Evolutionary conservation across 2,888 invertebrate genomes (phyloP).

Genomic region (Acanthosepion lycidas): DNA sequence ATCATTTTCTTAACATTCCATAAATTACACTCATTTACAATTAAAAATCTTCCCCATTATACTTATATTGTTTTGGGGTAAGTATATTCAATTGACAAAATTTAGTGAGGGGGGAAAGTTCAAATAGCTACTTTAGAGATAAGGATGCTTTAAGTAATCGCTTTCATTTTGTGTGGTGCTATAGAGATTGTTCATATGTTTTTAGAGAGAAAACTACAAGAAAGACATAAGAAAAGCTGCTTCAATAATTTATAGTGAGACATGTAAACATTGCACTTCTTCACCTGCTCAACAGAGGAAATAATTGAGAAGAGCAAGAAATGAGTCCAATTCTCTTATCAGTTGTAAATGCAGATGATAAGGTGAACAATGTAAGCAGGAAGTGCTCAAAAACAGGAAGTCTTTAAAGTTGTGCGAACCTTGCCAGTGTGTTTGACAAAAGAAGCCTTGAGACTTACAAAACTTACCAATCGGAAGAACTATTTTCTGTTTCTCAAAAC

Average conservation of each 20-base stretch:
- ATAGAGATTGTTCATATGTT: no score
- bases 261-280: background rate
- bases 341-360: background rate
- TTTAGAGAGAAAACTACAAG: background rate
- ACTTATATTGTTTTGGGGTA: no score
- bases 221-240: background rate
- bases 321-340: background rate
- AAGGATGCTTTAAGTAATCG: background rate
- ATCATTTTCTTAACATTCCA: no score
- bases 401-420: background rate
- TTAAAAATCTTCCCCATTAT: no score
- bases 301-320: background rate
- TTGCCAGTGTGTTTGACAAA: background rate
- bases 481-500: background rate
- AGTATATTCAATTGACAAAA: no score
- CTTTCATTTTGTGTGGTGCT: no score
- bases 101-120: no score
- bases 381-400: constrained; percentile 23
- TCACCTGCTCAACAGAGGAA: background rate
- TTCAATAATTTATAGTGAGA: background rate
- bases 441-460: background rate
- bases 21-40: no score
- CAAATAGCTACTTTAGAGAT: background rate
- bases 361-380: background rate
- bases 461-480: constrained; percentile 8